A percentile compares a stretch with the other conserved stretches of the same genome.
Conservation (phyloP, 2,113 vertebrate species). For the Ginglymostoma cirratum region DNA sequence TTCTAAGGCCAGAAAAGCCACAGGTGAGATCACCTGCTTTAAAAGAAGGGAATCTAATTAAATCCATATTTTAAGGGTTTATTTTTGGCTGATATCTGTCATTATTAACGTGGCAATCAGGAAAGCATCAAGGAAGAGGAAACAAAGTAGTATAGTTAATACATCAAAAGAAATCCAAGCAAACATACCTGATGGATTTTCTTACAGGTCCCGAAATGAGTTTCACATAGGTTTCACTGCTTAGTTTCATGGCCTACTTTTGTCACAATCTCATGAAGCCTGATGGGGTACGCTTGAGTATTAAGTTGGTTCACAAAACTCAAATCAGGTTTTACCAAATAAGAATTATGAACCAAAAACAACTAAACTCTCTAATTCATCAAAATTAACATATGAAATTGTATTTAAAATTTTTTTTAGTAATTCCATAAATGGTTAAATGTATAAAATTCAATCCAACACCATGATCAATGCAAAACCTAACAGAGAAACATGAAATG, state of each 20-base stretch:
- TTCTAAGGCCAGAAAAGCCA: not conserved
- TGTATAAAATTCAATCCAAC: not conserved
- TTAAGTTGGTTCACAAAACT: not conserved
- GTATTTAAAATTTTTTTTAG: not conserved
- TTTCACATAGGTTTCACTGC: slow-evolving; percentile 74
- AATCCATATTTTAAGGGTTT: too few relatives aligned
- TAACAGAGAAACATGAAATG: not conserved
- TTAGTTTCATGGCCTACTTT: not conserved
- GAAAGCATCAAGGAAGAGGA: not conserved
- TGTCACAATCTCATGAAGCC: not conserved
- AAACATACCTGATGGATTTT: slow-evolving; percentile 71
- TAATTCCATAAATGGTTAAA: not conserved
- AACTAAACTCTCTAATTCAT: not conserved
- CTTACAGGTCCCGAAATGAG: slow-evolving; percentile 86
- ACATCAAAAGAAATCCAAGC: slow-evolving; percentile 24
- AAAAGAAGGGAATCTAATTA: not conserved
- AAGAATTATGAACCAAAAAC: not conserved
- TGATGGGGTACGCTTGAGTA: not conserved
- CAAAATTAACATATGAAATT: not conserved
- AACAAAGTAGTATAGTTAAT: not conserved
- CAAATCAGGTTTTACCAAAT: not conserved
- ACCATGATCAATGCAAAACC: not conserved
- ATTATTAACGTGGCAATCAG: not conserved
- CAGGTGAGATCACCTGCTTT: not conserved
- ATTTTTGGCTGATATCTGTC: not conserved